Conservation (phyloP, 2,888 invertebrate species). For the Globia sparganii region DNA sequence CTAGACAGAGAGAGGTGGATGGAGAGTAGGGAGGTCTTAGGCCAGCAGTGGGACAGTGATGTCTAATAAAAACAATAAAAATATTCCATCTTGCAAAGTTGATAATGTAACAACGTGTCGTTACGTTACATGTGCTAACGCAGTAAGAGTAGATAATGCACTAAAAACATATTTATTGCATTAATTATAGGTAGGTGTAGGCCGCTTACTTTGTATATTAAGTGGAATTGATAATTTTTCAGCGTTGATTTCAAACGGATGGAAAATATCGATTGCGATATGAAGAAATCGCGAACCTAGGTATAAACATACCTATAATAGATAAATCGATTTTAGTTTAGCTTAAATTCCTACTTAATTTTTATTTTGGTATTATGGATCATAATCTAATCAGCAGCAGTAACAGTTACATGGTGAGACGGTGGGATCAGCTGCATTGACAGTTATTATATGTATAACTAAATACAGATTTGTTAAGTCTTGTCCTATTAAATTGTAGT, state of each 20-base stretch:
- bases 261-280: neutral
- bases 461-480: neutral
- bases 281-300: neutral
- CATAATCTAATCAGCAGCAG: too few relatives aligned
- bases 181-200: neutral
- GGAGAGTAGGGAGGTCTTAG: neutral
- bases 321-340: neutral
- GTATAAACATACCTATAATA: neutral
- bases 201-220: neutral
- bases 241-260: conserved; percentile 6
- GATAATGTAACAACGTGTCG: neutral
- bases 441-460: too few relatives aligned
- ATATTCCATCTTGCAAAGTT: neutral
- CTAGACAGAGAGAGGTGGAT: neutral
- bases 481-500: too few relatives aligned
- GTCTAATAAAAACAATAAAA: too few relatives aligned
- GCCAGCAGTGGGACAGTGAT: neutral
- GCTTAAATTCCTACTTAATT: neutral
- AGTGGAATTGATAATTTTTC: neutral
- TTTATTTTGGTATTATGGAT: neutral
- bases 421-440: neutral
- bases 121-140: too few relatives aligned
- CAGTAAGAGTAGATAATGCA: neutral
- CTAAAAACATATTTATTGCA: neutral
- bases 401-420: neutral